Conservation (phyloP, 2,797 vertebrate species). For the Trematomus bernacchii region DNA sequence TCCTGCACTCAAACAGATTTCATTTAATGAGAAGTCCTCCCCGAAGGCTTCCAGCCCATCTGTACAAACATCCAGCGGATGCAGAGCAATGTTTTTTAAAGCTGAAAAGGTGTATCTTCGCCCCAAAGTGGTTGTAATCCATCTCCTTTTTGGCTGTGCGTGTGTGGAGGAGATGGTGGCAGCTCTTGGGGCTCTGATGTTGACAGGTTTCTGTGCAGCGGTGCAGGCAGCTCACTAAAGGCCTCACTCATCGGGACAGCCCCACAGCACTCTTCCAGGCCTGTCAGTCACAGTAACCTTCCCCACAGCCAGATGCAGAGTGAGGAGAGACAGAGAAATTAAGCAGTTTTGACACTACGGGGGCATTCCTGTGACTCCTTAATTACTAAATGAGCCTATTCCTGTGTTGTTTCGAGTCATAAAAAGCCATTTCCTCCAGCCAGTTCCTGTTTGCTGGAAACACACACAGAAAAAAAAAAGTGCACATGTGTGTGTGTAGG, state of each 20-base stretch:
- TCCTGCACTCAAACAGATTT: slow-evolving; percentile 54
- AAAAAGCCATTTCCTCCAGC: slow-evolving; percentile 81
- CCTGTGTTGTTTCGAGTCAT: slow-evolving; percentile 80
- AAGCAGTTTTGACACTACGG: slow-evolving; percentile 51
- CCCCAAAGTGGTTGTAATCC: slow-evolving; percentile 74
- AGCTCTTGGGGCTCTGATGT: slow-evolving; percentile 65
- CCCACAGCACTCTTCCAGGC: slow-evolving; percentile 31
- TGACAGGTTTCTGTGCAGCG: slow-evolving; percentile 66
- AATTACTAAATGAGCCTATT: slow-evolving; percentile 82
- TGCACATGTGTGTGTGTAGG: slow-evolving; percentile 77
- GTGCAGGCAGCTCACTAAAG: slow-evolving; percentile 48
- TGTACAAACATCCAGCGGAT: slow-evolving; percentile 76
- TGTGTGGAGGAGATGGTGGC: slow-evolving; percentile 56
- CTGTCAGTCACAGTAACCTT: slow-evolving; percentile 61
- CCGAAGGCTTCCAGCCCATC: slow-evolving; percentile 55
- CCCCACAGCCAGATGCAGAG: slow-evolving; percentile 44
- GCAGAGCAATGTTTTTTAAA: slow-evolving; percentile 37
- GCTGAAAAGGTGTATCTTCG: slow-evolving; percentile 64
- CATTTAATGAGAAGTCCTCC: slow-evolving; percentile 63
- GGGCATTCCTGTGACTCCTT: slow-evolving; percentile 71
- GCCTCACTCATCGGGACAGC: slow-evolving; percentile 49
- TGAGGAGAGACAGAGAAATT: slow-evolving; percentile 18
- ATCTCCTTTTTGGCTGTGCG: slow-evolving; percentile 58
- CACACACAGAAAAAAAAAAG: slow-evolving; percentile 43
- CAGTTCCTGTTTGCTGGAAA: slow-evolving; percentile 75